Conservation (phyloP, 1,140 invertebrate species). For the Lepidurus couesii region DNA sequence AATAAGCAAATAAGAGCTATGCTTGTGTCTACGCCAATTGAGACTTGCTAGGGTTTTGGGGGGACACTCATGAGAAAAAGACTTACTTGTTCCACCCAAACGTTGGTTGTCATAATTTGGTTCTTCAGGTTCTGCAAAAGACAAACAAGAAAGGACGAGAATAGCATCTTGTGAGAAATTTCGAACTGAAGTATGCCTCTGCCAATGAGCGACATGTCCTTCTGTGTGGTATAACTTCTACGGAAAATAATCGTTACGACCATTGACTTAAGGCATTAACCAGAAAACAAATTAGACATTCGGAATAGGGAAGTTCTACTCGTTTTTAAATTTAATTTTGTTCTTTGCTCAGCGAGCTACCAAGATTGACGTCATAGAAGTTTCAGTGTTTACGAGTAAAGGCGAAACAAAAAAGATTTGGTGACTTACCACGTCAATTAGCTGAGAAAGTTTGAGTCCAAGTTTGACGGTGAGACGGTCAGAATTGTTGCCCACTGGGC, state of each 20-base stretch:
- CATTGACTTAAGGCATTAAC: too few relatives aligned
- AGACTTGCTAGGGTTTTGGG: not conserved
- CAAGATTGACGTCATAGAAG: too few relatives aligned
- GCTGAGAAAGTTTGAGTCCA: slow-evolving; percentile 89
- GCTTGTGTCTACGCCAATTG: not conserved
- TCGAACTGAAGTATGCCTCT: not conserved
- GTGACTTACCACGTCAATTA: slow-evolving; percentile 93
- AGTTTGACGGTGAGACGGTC: slow-evolving; percentile 93
- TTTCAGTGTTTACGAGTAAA: not conserved
- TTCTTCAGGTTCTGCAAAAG: slow-evolving; percentile 84
- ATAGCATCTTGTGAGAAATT: not conserved
- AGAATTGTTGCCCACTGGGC: slow-evolving; percentile 93
- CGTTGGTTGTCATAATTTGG: slow-evolving; percentile 96
- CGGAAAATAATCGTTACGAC: too few relatives aligned
- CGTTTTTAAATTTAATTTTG: too few relatives aligned
- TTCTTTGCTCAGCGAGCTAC: too few relatives aligned
- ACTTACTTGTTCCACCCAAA: slow-evolving; percentile 92
- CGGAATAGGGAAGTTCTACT: too few relatives aligned
- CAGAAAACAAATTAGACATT: too few relatives aligned
- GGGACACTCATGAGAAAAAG: slow-evolving; percentile 15
- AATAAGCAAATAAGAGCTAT: not conserved
- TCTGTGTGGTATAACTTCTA: too few relatives aligned
- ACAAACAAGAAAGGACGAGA: slow-evolving; percentile 44
- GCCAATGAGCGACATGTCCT: not conserved
- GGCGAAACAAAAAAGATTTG: not conserved